Evolutionary conservation across 1,140 invertebrate species (phyloP), one percentile per base, ranked within the genome.

Genomic region (Eriocheir sinensis): DNA sequence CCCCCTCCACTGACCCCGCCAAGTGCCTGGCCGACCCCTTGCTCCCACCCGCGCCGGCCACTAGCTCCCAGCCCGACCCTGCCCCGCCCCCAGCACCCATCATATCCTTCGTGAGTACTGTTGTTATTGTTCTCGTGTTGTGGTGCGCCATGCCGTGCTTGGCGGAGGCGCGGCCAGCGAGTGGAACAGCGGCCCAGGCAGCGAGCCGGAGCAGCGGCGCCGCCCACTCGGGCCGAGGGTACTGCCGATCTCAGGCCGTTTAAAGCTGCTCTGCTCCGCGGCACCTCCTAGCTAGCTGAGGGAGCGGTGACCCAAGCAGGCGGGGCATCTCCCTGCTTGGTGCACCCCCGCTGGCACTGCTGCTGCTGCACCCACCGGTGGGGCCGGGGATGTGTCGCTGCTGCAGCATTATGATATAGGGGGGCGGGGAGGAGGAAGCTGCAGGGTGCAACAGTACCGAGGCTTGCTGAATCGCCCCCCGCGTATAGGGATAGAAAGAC

Each of bases 91-190:
- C 44, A 4, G 60, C 9, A 53, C 30, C 60, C 40, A 89, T 85
- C 85, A 93, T 93, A 36, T 40, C 85, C 38, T 93, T 93, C 83
- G 85, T 89, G 36, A 93, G 92, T 93, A 53, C 32, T 44, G 44
- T 48, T 4, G 3, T 27, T 6, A 15, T 21, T 89, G 44, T 89
- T 89, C 44, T 89, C 32, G 40, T 89, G 3, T 40, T 30, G 38
- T 85, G 15, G 15, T 85, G 15, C 34, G 15, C 34, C 81, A 85
- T 30, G 15, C 34, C 81, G 12, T 15, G 81, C 32, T 32, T 44
- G 30, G 38, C 40, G 15, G 9, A 9, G 44, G 38, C n/a, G n/a
- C 9, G 38, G 30, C 3, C 30, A 4, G 3, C 27, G 44, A 15
- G 44, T 48, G 44, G 44, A 48, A 72, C 60, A 72, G 60, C 8